Evolutionary conservation across 2,888 invertebrate genomes (phyloP).

Genomic region (Phorcus lineatus): DNA sequence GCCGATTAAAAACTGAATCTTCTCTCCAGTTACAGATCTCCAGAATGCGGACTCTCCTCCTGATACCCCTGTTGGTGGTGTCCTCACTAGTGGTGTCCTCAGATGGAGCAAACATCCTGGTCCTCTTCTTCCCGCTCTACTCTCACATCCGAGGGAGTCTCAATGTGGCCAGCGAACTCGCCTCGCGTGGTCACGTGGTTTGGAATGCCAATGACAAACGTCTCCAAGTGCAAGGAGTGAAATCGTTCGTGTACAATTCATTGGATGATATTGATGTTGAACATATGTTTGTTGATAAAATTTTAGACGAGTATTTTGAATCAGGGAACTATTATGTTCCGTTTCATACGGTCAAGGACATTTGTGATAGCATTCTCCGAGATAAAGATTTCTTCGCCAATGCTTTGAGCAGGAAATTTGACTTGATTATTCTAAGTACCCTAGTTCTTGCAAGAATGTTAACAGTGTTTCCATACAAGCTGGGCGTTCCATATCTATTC

Average conservation of each 20-base stretch:
- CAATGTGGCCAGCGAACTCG: neutral
- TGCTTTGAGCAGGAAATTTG: slow-evolving; percentile 24
- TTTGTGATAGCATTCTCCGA: neutral
- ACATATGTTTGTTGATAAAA: neutral
- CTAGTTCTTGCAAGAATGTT: slow-evolving; percentile 5
- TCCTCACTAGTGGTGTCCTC: too few relatives aligned
- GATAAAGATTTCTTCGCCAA: neutral
- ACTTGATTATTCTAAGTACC: slow-evolving; percentile 38
- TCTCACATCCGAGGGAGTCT: neutral
- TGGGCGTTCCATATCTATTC: slow-evolving; percentile 34
- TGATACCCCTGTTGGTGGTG: too few relatives aligned
- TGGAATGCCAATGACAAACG: slow-evolving; percentile 5
- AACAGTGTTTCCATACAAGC: slow-evolving; percentile 31
- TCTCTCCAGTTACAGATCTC: too few relatives aligned
- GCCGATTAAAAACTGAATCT: too few relatives aligned
- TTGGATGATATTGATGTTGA: neutral
- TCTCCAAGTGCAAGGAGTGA: neutral
- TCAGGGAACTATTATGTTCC: neutral
- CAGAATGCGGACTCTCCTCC: too few relatives aligned
- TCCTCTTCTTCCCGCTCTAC: neutral
- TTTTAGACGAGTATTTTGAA: neutral
- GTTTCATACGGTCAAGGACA: neutral
- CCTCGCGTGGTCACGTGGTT: slow-evolving; percentile 2
- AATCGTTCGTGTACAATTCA: neutral
- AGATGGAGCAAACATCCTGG: neutral